These are phyloP conservation scores for Thumatha senex DNA, from an alignment of 2,888 invertebrate species.

Conservation along the genomic window DNA sequence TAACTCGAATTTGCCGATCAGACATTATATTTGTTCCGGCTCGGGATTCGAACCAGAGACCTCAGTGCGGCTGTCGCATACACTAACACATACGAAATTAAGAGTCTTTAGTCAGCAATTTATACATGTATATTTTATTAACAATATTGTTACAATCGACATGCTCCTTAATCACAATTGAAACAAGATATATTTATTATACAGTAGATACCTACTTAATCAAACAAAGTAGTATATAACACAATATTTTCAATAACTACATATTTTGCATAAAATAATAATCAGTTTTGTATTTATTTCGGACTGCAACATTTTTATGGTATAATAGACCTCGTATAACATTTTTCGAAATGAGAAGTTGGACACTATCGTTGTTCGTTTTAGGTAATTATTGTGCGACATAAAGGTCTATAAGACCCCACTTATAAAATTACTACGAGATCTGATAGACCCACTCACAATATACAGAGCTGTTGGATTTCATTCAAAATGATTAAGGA, in stretches of 20 bases:
- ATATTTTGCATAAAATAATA: constrained; percentile 58
- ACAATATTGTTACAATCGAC: constrained; percentile 81
- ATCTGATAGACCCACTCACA: too few relatives aligned
- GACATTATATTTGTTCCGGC: too few relatives aligned
- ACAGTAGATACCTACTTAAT: constrained; percentile 63
- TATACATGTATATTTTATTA: constrained; percentile 83
- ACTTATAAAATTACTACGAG: too few relatives aligned
- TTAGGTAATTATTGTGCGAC: too few relatives aligned
- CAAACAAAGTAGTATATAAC: constrained; percentile 56
- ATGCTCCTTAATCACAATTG: constrained; percentile 75
- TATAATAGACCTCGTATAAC: background rate
- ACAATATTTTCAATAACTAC: constrained; percentile 55
- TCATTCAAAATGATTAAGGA: too few relatives aligned
- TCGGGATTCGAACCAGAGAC: too few relatives aligned
- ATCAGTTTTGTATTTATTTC: constrained; percentile 45
- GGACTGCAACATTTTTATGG: constrained; percentile 29
- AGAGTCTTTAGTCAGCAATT: constrained; percentile 62
- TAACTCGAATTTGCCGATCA: too few relatives aligned
- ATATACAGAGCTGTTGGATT: too few relatives aligned
- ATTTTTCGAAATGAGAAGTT: background rate
- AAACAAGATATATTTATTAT: constrained; percentile 68
- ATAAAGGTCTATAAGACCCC: too few relatives aligned
- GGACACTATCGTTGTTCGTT: too few relatives aligned
- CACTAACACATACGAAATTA: constrained; percentile 41
- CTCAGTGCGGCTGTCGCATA: too few relatives aligned